phyloP scores from a whole-genome alignment of 2,888 invertebrate genomes.

The Polymixis lichenea region DNA sequence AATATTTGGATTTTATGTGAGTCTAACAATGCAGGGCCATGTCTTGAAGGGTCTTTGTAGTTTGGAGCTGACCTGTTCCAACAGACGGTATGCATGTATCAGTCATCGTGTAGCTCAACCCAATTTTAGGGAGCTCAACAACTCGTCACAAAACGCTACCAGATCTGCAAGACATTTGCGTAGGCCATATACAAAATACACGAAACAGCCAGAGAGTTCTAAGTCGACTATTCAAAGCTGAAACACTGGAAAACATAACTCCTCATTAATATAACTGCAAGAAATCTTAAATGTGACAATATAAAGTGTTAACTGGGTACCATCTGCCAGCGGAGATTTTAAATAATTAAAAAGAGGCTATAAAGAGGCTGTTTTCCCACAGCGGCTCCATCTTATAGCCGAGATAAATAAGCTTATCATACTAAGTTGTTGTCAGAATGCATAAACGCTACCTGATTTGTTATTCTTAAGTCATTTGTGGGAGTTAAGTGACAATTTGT shows the following conservation, averaged over 20 bases:
- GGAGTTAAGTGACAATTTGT: not conserved
- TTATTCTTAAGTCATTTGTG: not conserved
- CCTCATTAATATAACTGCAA: not conserved
- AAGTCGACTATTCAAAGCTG: too few relatives aligned
- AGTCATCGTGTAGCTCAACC: too few relatives aligned
- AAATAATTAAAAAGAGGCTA: slow-evolving; percentile 52
- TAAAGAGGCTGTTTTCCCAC: slow-evolving; percentile 33
- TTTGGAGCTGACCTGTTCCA: too few relatives aligned
- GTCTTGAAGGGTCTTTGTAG: too few relatives aligned
- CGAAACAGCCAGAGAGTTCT: too few relatives aligned
- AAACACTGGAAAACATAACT: not conserved
- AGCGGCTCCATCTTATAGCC: slow-evolving; percentile 43
- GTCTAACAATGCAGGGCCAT: too few relatives aligned
- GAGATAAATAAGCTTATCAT: slow-evolving; percentile 57
- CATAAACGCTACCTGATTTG: slow-evolving; percentile 38
- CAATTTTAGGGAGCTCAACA: too few relatives aligned
- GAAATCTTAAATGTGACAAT: slow-evolving; percentile 8
- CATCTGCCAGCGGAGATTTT: slow-evolving; percentile 41
- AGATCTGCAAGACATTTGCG: too few relatives aligned
- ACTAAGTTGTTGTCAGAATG: slow-evolving; percentile 47
- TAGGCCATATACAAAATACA: too few relatives aligned
- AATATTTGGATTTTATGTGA: too few relatives aligned
- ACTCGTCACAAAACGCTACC: too few relatives aligned
- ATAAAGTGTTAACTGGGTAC: slow-evolving; percentile 37
- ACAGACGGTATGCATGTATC: too few relatives aligned